Conservation (phyloP, 2,888 invertebrate genomes). For the Melinaea marsaeus region DNA sequence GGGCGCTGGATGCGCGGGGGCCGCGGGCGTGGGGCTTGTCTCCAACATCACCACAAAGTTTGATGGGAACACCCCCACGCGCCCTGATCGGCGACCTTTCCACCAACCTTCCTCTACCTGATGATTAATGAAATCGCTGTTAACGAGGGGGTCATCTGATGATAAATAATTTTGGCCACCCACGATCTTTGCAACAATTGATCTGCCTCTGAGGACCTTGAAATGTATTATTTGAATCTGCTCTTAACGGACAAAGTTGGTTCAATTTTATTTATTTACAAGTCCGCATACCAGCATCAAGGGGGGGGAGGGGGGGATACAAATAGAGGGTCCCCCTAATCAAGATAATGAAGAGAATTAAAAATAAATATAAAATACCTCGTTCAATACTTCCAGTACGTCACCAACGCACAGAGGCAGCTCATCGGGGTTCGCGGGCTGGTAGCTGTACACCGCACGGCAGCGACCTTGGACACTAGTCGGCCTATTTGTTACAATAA, state of each 20-base stretch:
- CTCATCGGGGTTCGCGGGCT: conserved; percentile 96
- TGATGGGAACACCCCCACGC: conserved; percentile 95
- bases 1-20: conserved; percentile 52
- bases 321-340: too few species aligned
- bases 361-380: conserved; percentile 59
- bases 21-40: conserved; percentile 52
- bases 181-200: too few species aligned
- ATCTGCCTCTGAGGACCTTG: too few species aligned
- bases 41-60: conserved; percentile 91
- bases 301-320: too few species aligned
- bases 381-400: conserved; percentile 91
- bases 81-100: conserved; percentile 85
- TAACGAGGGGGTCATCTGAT: background rate
- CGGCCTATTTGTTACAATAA: conserved; percentile 39
- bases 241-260: too few species aligned
- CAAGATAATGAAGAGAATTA: background rate
- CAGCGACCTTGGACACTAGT: conserved; percentile 80
- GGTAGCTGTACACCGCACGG: conserved; percentile 93
- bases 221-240: too few species aligned
- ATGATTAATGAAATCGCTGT: background rate
- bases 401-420: conserved; percentile 91
- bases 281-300: too few species aligned
- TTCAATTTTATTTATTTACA: too few species aligned
- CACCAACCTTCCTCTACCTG: conserved; percentile 93
- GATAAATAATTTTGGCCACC: too few species aligned